A percentile compares a stretch with the other conserved stretches of the same genome.
phyloP scores from a whole-genome alignment of 1,140 invertebrate genomes.

The Apocrypta bakeri region DNA sequence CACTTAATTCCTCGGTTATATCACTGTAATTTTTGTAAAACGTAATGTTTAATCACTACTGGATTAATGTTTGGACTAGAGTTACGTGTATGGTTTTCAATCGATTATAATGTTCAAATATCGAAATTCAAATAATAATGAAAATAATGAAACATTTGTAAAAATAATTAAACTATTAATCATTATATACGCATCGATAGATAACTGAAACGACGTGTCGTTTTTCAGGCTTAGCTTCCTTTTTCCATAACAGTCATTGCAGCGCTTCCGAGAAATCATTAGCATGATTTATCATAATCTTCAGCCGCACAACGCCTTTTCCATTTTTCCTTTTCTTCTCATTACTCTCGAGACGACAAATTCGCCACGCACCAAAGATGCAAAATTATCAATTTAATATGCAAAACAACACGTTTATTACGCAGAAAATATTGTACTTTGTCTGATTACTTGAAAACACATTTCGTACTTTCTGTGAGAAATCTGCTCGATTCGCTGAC shows the following conservation, averaged over 20 bases:
- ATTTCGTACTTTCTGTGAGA: neutral
- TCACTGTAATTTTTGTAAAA: slow-evolving; percentile 30
- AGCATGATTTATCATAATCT: slow-evolving; percentile 40
- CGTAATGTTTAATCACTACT: neutral
- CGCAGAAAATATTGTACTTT: neutral
- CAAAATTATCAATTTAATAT: neutral
- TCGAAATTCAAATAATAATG: too few relatives aligned
- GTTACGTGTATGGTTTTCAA: neutral
- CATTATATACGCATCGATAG: neutral
- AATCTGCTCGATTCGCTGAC: neutral
- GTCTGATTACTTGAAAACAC: neutral
- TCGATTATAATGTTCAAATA: too few relatives aligned
- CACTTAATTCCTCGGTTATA: slow-evolving; percentile 40
- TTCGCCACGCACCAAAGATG: slow-evolving; percentile 12
- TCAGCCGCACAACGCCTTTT: neutral
- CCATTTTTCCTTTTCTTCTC: slow-evolving; percentile 10
- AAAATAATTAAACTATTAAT: too few relatives aligned
- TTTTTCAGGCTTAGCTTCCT: neutral
- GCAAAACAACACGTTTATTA: neutral
- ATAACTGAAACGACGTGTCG: neutral
- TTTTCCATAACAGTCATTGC: neutral
- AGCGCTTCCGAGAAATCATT: slow-evolving; percentile 30
- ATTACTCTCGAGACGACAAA: neutral
- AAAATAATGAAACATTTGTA: too few relatives aligned
- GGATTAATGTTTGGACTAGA: neutral